Evolutionary conservation across 1,140 invertebrate genomes (phyloP).

Genomic region (Vollenhovia emeryi): DNA sequence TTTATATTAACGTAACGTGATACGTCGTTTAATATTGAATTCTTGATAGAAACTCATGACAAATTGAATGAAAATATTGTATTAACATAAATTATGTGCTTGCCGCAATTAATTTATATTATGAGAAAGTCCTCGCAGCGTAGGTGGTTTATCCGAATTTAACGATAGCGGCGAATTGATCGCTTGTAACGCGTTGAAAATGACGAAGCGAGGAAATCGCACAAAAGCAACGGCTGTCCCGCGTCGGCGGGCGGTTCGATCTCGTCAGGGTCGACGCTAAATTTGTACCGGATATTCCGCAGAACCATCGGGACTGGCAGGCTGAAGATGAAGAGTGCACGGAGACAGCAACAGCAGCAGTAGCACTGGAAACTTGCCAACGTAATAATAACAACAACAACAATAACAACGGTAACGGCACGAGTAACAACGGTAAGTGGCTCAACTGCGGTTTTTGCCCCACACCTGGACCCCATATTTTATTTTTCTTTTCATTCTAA

Average conservation of each 20-base stretch:
- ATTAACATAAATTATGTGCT: neutral
- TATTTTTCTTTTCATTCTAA: neutral
- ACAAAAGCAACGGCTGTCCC: slow-evolving; percentile 40
- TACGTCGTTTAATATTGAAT: neutral
- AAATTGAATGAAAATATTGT: neutral
- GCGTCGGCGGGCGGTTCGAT: slow-evolving; percentile 29
- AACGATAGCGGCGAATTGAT: slow-evolving; percentile 18
- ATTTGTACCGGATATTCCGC: slow-evolving; percentile 79
- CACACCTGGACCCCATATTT: slow-evolving; percentile 67
- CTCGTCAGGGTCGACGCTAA: slow-evolving; percentile 67
- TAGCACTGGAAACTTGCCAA: slow-evolving; percentile 84
- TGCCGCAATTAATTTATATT: neutral
- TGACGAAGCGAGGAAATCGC: slow-evolving; percentile 26
- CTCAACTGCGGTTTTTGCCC: slow-evolving; percentile 42
- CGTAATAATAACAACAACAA: slow-evolving; percentile 81
- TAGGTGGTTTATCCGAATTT: neutral
- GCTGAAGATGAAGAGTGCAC: slow-evolving; percentile 85
- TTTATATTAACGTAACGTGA: neutral
- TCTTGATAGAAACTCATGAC: neutral
- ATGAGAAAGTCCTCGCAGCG: neutral
- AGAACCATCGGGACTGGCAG: slow-evolving; percentile 84
- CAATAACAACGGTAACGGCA: slow-evolving; percentile 77
- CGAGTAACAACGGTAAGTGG: slow-evolving; percentile 76
- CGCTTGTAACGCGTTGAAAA: slow-evolving; percentile 12
- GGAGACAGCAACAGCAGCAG: slow-evolving; percentile 81